A percentile compares a stretch with the other conserved stretches of the same genome.
Conservation (phyloP, 2,113 vertebrate species). For the Myodes glareolus region DNA sequence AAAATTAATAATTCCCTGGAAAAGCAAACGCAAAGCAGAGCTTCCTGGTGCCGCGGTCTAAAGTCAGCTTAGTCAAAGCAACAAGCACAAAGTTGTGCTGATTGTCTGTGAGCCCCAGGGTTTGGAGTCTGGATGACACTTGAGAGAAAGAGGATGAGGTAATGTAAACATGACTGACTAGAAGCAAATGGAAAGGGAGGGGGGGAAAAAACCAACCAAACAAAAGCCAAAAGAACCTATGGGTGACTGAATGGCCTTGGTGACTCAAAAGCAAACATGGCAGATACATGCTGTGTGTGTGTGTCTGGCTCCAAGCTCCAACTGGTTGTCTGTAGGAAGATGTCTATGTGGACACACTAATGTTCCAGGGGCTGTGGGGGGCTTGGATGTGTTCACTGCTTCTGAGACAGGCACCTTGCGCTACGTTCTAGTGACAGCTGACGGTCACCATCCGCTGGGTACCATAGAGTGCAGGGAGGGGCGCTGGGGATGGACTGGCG, state of each 20-base stretch:
- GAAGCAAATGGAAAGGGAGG: conserved; percentile 68
- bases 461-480: neutral
- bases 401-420: neutral
- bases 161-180: conserved; percentile 73
- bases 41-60: neutral
- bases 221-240: conserved; percentile 27
- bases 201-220: neutral
- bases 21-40: neutral
- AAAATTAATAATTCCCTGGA: neutral
- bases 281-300: conserved; percentile 67
- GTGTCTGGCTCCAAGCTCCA: neutral
- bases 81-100: neutral
- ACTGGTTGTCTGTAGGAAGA: neutral
- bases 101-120: conserved; percentile 55
- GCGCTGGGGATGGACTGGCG: neutral
- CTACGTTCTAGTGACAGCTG: neutral
- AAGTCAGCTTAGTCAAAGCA: neutral
- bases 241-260: conserved; percentile 72
- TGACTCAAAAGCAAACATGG: conserved; percentile 69
- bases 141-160: conserved; percentile 71
- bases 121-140: conserved; percentile 60
- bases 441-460: accelerated
- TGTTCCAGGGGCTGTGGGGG: neutral
- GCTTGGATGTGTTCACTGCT: neutral
- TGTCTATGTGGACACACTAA: neutral